These are phyloP conservation scores for Drosophila sturtevanti DNA, from an alignment of 1,140 invertebrate genomes.

Conservation along the genomic window DNA sequence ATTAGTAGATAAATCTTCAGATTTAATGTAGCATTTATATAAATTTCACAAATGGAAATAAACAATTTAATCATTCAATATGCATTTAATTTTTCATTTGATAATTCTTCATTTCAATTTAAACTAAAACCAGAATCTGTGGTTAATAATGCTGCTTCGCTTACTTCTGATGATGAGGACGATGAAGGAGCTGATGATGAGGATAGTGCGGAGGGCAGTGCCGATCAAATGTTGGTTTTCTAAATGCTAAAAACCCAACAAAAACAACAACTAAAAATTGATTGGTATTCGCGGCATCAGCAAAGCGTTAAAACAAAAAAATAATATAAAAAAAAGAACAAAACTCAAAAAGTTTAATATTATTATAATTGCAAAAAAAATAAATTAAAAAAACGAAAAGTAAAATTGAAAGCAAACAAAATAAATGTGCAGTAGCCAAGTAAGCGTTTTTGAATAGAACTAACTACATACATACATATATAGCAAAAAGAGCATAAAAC, in stretches of 20 bases:
- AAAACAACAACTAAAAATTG: slow-evolving; percentile 9
- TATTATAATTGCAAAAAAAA: slow-evolving; percentile 30
- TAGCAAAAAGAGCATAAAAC: slow-evolving; percentile 66
- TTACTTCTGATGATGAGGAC: slow-evolving; percentile 87
- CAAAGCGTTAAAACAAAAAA: slow-evolving; percentile 30
- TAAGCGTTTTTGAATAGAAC: slow-evolving; percentile 78
- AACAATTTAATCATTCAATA: neutral
- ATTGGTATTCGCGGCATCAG: slow-evolving; percentile 46
- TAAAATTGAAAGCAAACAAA: slow-evolving; percentile 33
- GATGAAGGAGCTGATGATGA: slow-evolving; percentile 86
- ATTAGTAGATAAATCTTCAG: slow-evolving; percentile 30
- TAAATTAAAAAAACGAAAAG: slow-evolving; percentile 35
- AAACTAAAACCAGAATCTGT: slow-evolving; percentile 83
- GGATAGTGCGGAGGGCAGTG: slow-evolving; percentile 89
- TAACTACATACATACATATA: slow-evolving; percentile 38
- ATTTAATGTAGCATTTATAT: slow-evolving; percentile 28
- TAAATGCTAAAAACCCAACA: slow-evolving; percentile 83
- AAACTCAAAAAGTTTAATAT: slow-evolving; percentile 12
- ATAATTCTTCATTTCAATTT: slow-evolving; percentile 53
- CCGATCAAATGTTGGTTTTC: slow-evolving; percentile 90
- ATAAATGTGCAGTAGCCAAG: slow-evolving; percentile 78
- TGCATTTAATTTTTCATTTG: slow-evolving; percentile 48
- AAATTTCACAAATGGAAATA: slow-evolving; percentile 11
- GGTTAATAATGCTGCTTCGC: slow-evolving; percentile 85
- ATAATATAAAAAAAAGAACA: slow-evolving; percentile 32